Evolutionary conservation across 2,797 vertebrate species (phyloP), one percentile per base, ranked within the genome.

Genomic region (Peromyscus aztecus): DNA sequence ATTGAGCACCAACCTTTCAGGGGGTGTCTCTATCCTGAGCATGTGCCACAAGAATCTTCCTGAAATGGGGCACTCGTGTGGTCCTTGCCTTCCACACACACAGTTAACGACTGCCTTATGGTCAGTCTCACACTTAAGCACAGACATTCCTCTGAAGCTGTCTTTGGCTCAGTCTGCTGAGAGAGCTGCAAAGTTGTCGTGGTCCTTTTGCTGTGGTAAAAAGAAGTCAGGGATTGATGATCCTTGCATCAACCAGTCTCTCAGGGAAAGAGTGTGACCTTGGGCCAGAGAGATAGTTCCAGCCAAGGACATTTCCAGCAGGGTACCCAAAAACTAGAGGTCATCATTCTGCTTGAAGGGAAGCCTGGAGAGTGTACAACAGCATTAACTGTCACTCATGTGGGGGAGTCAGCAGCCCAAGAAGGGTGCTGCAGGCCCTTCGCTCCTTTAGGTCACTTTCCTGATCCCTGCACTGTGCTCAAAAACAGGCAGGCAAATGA

Each of bases 381-480:
- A 55, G 40, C 10, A 13, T 40, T 17, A 4, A 3, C 19, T 27
- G 67, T 78, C 40, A 49, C 71, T 83, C 31, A 0, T 0, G 4
- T 3, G 6, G 2, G 19, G 2, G 40, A 40, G 37, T 19, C 40
- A 5, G 10, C 46, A 88, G 89, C 55, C 16, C 23, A 49, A 12
- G 40, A 52, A 4, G 43, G 16, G 4, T 37, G 27, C 10, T 12
- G 3, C 19, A 24, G 57, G 43, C 2, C 43, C 24, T n/a, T 77
- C 13, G 2, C 40, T 34, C 59, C 4, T 21, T 59, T 2, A 34
- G 1, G 10, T 37, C 0, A 3, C 6, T 24, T 13, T 80, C 57
- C 43, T 55, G 17, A 2, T 63, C 12, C 89, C n/a, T 9, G 57
- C 3, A 7, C 40, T 31, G 19, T 19, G 21, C 19, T 37, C 61